A percentile compares a stretch with the other conserved stretches of the same genome.
phyloP scores from a whole-genome alignment of 2,888 invertebrate genomes.

The Phlogophora meticulosa region DNA sequence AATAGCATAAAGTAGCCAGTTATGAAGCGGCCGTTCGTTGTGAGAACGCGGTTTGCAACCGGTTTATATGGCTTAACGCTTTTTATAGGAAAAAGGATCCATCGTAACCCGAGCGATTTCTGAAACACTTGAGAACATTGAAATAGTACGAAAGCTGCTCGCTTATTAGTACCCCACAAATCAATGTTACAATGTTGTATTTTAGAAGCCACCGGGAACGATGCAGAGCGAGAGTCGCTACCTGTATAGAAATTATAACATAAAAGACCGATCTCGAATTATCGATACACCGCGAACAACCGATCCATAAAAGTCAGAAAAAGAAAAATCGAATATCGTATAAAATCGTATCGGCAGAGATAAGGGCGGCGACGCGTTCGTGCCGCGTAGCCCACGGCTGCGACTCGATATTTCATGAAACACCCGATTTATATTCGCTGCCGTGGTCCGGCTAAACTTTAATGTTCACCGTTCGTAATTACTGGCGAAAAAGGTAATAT shows the following conservation, averaged over 20 bases:
- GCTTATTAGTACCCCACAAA: conserved; percentile 60
- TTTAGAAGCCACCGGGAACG: conserved; percentile 66
- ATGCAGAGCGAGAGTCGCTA: conserved; percentile 63
- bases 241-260: conserved; percentile 79
- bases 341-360: conserved; percentile 88
- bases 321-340: conserved; percentile 88
- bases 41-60: conserved; percentile 82
- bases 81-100: conserved; percentile 83
- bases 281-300: conserved; percentile 88
- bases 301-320: conserved; percentile 89
- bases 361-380: conserved; percentile 86
- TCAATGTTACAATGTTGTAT: conserved; percentile 58
- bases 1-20: conserved; percentile 89
- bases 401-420: conserved; percentile 89
- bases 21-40: conserved; percentile 84
- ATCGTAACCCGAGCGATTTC: conserved; percentile 76
- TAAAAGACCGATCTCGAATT: conserved; percentile 85
- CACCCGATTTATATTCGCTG: conserved; percentile 89
- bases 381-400: conserved; percentile 88
- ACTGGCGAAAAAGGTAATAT: conserved; percentile 80
- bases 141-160: conserved; percentile 60
- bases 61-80: conserved; percentile 83
- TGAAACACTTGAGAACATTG: conserved; percentile 69
- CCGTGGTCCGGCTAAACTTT: conserved; percentile 83
- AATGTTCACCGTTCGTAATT: conserved; percentile 88